Conservation (phyloP, 2,113 vertebrate species). For the Podarcis raffonei region DNA sequence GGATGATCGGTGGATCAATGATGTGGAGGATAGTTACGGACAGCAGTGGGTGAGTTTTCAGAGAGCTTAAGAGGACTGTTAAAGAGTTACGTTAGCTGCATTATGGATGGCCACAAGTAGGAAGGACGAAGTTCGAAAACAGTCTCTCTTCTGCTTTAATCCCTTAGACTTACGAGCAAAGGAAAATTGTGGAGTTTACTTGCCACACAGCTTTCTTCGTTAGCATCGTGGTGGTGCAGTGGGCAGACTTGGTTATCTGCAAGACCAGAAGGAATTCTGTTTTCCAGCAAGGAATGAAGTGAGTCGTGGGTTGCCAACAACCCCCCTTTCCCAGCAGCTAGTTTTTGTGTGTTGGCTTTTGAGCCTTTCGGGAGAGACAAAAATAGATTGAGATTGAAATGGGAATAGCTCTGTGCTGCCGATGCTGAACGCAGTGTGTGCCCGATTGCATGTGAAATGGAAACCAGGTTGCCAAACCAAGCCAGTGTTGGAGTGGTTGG, state of each 20-base stretch:
- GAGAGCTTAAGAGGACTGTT: background rate
- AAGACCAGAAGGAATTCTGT: constrained; percentile 89
- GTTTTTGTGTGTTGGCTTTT: background rate
- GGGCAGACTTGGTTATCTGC: constrained; percentile 89
- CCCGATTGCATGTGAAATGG: background rate
- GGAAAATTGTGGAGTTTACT: constrained; percentile 90
- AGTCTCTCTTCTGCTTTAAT: background rate
- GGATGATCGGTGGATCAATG: constrained; percentile 84
- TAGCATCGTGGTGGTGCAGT: constrained; percentile 89
- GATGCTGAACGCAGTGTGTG: background rate
- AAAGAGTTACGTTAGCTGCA: background rate
- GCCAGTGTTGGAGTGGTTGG: no score
- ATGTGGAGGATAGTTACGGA: constrained; percentile 86
- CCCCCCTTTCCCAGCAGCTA: background rate
- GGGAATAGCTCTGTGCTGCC: accelerated
- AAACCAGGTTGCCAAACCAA: background rate
- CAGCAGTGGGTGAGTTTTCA: constrained; percentile 83
- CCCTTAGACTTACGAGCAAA: constrained; percentile 85
- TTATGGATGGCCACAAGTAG: background rate
- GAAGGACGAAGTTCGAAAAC: background rate
- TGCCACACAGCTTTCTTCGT: constrained; percentile 89
- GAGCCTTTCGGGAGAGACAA: background rate
- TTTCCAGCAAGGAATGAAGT: constrained; percentile 92
- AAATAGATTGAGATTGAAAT: background rate
- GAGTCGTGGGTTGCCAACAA: constrained; percentile 40